Evolutionary conservation across 2,113 vertebrate species (phyloP).

Genomic region (Tyrannus savana): DNA sequence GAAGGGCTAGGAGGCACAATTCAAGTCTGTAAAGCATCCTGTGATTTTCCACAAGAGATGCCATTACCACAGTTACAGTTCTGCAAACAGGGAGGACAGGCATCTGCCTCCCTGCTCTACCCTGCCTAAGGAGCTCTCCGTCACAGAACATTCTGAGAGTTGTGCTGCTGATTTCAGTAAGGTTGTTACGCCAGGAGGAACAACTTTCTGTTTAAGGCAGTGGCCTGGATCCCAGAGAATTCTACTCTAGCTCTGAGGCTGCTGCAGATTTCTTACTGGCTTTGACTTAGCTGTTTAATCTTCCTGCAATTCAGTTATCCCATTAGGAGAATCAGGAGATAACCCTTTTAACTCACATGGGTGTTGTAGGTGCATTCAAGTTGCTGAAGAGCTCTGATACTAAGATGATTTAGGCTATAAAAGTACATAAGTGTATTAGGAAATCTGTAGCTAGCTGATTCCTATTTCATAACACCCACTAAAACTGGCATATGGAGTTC

Average conservation of each 20-base stretch:
- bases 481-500: constrained; percentile 8
- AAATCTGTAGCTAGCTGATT: constrained; percentile 23
- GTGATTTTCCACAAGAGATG: neutral
- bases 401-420: constrained; percentile 41
- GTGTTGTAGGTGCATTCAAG: constrained; percentile 11
- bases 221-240: neutral
- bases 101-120: neutral
- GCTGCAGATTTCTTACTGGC: neutral
- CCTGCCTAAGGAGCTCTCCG: neutral
- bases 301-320: constrained; percentile 19
- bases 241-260: neutral
- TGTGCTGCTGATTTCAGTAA: neutral
- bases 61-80: neutral
- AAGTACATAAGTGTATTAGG: constrained; percentile 27
- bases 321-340: neutral
- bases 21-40: neutral
- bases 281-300: constrained; percentile 24
- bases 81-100: neutral
- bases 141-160: neutral
- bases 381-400: constrained; percentile 32
- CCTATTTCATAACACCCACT: constrained; percentile 9
- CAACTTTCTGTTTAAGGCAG: neutral
- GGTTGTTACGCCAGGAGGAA: neutral
- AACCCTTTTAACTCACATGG: constrained; percentile 28
- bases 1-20: neutral